Evolutionary conservation across 2,113 vertebrate genomes (phyloP).

Genomic region (Oostethus manadensis): DNA sequence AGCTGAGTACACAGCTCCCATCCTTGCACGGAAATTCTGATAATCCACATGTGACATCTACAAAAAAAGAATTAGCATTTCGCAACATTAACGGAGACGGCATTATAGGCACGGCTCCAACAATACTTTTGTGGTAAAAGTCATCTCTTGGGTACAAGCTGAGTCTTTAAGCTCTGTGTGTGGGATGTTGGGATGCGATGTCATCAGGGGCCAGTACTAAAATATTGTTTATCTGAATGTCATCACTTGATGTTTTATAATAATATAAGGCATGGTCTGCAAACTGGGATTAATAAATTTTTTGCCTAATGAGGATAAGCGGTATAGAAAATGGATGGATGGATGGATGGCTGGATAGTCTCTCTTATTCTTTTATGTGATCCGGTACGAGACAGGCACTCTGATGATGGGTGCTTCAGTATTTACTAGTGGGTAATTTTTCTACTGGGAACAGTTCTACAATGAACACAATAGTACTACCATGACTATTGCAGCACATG

Average conservation of each 20-base stretch:
- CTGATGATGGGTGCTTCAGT: too few species aligned
- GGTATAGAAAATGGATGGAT: too few species aligned
- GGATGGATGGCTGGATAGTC: too few species aligned
- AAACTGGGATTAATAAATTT: too few species aligned
- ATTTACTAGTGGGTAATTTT: too few species aligned
- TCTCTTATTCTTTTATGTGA: too few species aligned
- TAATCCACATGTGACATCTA: conserved; percentile 81
- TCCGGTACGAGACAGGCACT: too few species aligned
- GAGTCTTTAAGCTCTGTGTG: not conserved
- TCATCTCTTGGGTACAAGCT: conserved; percentile 17
- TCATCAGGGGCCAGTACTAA: not conserved
- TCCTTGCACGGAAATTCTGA: conserved; percentile 87
- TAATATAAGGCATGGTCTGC: too few species aligned
- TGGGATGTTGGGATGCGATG: not conserved
- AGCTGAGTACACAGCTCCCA: conserved; percentile 82
- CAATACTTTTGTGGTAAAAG: conserved; percentile 23
- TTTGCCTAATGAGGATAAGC: too few species aligned
- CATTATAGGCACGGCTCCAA: conserved; percentile 27
- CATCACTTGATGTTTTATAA: too few species aligned
- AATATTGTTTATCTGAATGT: too few species aligned
- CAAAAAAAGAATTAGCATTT: conserved; percentile 49
- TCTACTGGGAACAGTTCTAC: not conserved
- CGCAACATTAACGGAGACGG: conserved; percentile 24
- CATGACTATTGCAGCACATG: conserved; percentile 10
- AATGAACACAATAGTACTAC: conserved; percentile 5